Evolutionary conservation across 2,797 vertebrate species (phyloP), one percentile per base, ranked within the genome.

Genomic region (Sebastes diaconus): DNA sequence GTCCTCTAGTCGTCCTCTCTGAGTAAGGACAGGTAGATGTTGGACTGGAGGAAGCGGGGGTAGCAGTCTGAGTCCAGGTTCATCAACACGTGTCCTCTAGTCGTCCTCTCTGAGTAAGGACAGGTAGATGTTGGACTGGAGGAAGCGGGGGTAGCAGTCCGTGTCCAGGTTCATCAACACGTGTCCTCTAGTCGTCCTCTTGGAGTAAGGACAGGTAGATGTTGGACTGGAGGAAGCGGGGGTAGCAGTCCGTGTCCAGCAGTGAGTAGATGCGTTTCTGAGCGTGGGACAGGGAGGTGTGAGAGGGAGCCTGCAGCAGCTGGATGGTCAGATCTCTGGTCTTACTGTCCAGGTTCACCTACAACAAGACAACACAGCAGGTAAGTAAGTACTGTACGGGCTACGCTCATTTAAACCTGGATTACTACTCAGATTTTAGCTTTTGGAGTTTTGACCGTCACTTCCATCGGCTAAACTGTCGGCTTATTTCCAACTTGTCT

Each of bases 311-410:
- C 86, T 95, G 94, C 57, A 97, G 92, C 78, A 96, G 95, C 89
- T 95, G 88, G 67, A 95, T 61, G 14, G 96, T 97, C 85, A 96
- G 80, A 0, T 96, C 96, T 73, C 96, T 90, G 5, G 96, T 97
- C 83, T 95, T 95, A 61, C 94, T 92, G 87, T 97, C 97, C 84
- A 97, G 90, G 88, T 97, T 97, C 52, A 97, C 96, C 97, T 97
- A 22, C 36, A 75, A 65, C 6, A 58, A 71, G 4, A 75, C 5
- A n/a, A 65, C 16, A 58, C 22, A 55, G 3, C 3, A 5, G 46
- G 34, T 34, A 34, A 34, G 4, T 52, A 2, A 32, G 12, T 36
- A 5, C 34, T 36, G 10, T 24, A 9, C 3, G 6, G 2, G 6
- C 14, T 3, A 18, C 22, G 42, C 12, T n/a, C 8, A 20, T 6